phyloP scores from a whole-genome alignment of 2,797 vertebrate genomes.

The Microctenopoma stevenorrisi region DNA sequence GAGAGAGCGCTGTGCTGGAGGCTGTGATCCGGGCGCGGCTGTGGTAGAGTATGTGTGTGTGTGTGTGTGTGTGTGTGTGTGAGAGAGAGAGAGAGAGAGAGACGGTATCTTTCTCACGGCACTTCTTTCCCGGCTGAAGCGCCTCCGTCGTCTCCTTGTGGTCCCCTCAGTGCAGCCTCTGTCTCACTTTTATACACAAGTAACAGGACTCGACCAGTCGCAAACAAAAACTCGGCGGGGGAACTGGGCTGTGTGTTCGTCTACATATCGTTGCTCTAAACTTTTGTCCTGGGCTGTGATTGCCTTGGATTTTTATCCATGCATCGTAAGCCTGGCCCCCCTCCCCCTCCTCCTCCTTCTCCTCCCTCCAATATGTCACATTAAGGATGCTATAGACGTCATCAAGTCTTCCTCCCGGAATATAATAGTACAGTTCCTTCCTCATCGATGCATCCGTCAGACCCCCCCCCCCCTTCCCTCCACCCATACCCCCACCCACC shows the following conservation, averaged over 20 bases:
- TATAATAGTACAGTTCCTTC: slow-evolving; percentile 93
- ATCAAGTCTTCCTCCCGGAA: slow-evolving; percentile 98
- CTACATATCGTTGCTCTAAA: slow-evolving; percentile 89
- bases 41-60: slow-evolving; percentile 56
- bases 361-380: slow-evolving; percentile 90
- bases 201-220: slow-evolving; percentile 51
- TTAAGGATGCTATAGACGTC: slow-evolving; percentile 99
- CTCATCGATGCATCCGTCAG: slow-evolving; percentile 91
- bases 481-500: too few relatives aligned
- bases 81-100: slow-evolving; percentile 54
- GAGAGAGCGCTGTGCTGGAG: slow-evolving; percentile 71
- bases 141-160: slow-evolving; percentile 85
- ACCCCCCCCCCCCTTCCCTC: slow-evolving; percentile 75
- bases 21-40: slow-evolving; percentile 83
- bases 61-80: slow-evolving; percentile 37
- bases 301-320: slow-evolving; percentile 96
- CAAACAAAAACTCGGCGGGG: slow-evolving; percentile 72
- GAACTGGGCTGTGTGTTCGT: slow-evolving; percentile 83
- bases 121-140: slow-evolving; percentile 84
- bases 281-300: slow-evolving; percentile 90
- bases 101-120: slow-evolving; percentile 82
- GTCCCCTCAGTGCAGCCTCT: slow-evolving; percentile 83
- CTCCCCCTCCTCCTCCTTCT: slow-evolving; percentile 72
- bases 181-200: slow-evolving; percentile 82
- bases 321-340: slow-evolving; percentile 86